phyloP scores from a whole-genome alignment of 2,797 vertebrate genomes.

The Aplochiton taeniatus region DNA sequence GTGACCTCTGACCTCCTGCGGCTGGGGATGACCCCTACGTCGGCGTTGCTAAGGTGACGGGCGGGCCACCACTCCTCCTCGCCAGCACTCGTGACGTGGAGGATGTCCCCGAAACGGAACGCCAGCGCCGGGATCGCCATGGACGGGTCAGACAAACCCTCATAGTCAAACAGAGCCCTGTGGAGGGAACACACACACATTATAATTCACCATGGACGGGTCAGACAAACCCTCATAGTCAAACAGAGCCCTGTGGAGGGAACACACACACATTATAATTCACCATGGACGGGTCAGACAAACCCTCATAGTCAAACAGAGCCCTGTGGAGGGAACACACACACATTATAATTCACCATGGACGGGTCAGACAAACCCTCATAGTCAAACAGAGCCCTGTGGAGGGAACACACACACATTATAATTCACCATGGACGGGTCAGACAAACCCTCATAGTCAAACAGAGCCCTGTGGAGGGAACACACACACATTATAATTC shows the following conservation, averaged over 20 bases:
- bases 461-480: background rate
- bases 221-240: constrained; percentile 94
- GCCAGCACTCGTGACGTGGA: constrained; percentile 92
- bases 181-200: background rate
- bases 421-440: too few species aligned
- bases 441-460: background rate
- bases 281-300: constrained; percentile 86
- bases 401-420: background rate
- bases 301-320: constrained; percentile 95
- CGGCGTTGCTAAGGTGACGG: constrained; percentile 88
- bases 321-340: constrained; percentile 74
- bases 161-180: constrained; percentile 96
- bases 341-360: too few species aligned
- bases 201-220: constrained; percentile 85
- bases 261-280: too few species aligned
- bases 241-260: constrained; percentile 85
- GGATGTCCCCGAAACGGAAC: constrained; percentile 93
- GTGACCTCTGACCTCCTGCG: constrained; percentile 85
- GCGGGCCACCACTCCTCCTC: constrained; percentile 99
- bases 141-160: constrained; percentile 88
- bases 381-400: constrained; percentile 95
- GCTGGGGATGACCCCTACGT: constrained; percentile 96
- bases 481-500: background rate
- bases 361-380: constrained; percentile 90
- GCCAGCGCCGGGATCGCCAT: constrained; percentile 88